phyloP scores from a whole-genome alignment of 2,797 vertebrate species.

The Enoplosus armatus region DNA sequence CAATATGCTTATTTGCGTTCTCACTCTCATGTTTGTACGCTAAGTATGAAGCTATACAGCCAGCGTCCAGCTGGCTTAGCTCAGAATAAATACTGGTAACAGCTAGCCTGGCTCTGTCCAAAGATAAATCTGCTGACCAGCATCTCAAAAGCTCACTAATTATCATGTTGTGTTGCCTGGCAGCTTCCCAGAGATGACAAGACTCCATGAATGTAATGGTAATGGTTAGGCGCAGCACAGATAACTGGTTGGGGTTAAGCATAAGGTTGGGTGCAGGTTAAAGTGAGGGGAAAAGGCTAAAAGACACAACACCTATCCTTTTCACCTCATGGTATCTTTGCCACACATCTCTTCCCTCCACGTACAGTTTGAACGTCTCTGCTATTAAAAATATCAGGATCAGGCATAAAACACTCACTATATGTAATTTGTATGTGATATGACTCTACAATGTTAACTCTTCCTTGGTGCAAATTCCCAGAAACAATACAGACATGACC shows the following conservation, averaged over 20 bases:
- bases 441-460: background rate
- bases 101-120: background rate
- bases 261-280: slow-evolving; percentile 4
- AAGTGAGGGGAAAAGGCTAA: background rate
- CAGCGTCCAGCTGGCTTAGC: background rate
- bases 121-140: background rate
- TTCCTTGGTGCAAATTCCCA: background rate
- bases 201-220: background rate
- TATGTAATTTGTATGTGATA: background rate
- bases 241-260: background rate
- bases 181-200: background rate
- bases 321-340: too few species aligned
- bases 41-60: background rate
- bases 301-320: too few species aligned
- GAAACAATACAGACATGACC: too few species aligned
- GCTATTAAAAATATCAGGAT: background rate
- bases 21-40: background rate
- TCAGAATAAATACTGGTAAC: background rate
- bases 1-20: too few species aligned
- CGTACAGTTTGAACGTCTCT: background rate
- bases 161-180: background rate
- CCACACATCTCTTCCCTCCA: too few species aligned
- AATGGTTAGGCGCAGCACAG: background rate
- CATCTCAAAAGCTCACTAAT: background rate
- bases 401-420: background rate